These are phyloP conservation scores for Pomatostomus ruficeps DNA, from an alignment of 2,113 vertebrate species.

Conservation along the genomic window DNA sequence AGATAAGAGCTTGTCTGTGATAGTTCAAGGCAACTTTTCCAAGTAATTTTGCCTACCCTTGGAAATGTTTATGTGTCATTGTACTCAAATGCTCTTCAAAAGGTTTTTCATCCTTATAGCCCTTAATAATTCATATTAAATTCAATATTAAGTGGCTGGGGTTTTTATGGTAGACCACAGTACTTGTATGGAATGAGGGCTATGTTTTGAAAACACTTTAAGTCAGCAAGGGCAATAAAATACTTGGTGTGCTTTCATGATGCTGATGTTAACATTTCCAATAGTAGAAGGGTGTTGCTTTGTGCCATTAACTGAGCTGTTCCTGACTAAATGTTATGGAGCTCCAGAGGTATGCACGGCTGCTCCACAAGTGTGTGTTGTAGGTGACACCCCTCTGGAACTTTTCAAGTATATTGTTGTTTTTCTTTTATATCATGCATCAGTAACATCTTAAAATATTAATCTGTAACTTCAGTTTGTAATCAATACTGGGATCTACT, in stretches of 20 bases:
- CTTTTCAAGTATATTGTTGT: neutral
- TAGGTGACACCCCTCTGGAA: neutral
- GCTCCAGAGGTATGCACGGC: neutral
- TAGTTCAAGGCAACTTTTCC: neutral
- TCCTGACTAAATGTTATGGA: neutral
- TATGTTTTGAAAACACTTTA: neutral
- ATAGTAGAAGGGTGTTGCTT: neutral
- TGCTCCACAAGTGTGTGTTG: neutral
- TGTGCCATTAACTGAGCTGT: neutral
- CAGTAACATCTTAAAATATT: neutral
- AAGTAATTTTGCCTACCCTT: neutral
- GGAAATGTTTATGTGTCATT: neutral
- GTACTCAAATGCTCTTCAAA: neutral
- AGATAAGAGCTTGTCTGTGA: neutral
- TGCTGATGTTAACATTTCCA: neutral
- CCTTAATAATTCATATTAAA: neutral
- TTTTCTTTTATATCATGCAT: neutral
- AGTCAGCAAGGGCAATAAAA: neutral
- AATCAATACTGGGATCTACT: neutral
- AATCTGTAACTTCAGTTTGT: neutral
- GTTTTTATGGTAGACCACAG: neutral
- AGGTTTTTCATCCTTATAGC: neutral
- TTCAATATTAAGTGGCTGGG: neutral
- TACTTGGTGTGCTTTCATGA: neutral
- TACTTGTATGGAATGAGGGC: neutral